Conservation (phyloP, 2,888 invertebrate species). For the Idaea straminata region DNA sequence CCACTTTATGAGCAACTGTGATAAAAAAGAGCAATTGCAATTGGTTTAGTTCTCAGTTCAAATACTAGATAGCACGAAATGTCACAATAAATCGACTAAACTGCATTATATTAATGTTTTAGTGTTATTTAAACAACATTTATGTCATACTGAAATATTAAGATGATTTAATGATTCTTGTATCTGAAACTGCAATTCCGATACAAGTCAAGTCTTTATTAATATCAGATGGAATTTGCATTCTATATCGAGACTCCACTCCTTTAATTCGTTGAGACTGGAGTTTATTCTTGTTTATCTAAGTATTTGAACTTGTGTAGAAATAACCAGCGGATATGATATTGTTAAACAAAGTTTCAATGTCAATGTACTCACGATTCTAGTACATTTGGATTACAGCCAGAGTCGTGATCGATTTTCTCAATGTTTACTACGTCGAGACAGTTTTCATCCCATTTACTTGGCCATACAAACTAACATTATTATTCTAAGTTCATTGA, state of each 20-base stretch:
- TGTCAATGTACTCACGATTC: conserved; percentile 31
- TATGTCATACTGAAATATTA: not conserved
- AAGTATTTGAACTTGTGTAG: not conserved
- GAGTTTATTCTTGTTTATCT: not conserved
- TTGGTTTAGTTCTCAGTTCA: not conserved
- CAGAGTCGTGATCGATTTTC: conserved; percentile 48
- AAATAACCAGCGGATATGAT: not conserved
- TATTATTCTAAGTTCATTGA: conserved; percentile 34
- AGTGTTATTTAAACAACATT: not conserved
- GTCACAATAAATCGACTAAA: not conserved
- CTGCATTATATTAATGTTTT: not conserved
- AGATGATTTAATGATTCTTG: not conserved
- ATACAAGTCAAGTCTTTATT: not conserved
- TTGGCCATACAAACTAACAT: conserved; percentile 12
- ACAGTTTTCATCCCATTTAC: conserved; percentile 34
- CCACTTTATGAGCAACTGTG: too few species aligned
- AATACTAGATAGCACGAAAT: not conserved
- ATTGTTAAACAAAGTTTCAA: conserved; percentile 8
- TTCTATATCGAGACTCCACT: not conserved
- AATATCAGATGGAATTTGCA: not conserved
- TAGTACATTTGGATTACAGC: conserved; percentile 41
- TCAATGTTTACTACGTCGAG: conserved; percentile 43
- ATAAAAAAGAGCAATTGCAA: not conserved
- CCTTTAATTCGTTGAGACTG: not conserved
- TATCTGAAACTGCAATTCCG: not conserved